A percentile compares a stretch with the other conserved stretches of the same genome.
phyloP scores from a whole-genome alignment of 2,113 vertebrate genomes.

The Pleuronectes platessa region DNA sequence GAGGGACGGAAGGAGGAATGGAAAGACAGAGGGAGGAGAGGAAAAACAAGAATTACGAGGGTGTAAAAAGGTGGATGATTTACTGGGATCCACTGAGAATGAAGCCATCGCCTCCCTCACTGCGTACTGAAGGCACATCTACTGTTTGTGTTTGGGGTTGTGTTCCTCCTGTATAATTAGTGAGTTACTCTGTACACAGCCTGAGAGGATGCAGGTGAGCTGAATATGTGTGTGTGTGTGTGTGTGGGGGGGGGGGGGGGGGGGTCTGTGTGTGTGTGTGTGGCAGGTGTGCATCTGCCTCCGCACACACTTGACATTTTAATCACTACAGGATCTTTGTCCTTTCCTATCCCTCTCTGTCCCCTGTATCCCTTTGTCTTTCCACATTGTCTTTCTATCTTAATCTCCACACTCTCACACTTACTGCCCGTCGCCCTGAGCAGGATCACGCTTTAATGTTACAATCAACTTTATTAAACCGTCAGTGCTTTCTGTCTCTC shows the following conservation, averaged over 20 bases:
- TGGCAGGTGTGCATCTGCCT: constrained; percentile 37
- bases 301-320: constrained; percentile 65
- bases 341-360: constrained; percentile 33
- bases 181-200: constrained; percentile 27
- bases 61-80: constrained; percentile 30
- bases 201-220: constrained; percentile 27
- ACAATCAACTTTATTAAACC: constrained; percentile 51
- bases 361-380: constrained; percentile 29
- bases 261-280: constrained; percentile 9
- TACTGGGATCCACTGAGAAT: constrained; percentile 12
- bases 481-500: constrained; percentile 25
- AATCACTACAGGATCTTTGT: constrained; percentile 62
- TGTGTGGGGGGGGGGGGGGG: background rate
- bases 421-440: constrained; percentile 24
- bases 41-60: background rate
- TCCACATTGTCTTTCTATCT: constrained; percentile 16
- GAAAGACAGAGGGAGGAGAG: background rate
- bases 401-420: constrained; percentile 14
- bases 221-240: background rate
- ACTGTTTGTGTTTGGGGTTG: constrained; percentile 16
- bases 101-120: constrained; percentile 17
- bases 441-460: constrained; percentile 28
- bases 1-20: background rate
- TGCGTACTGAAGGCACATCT: constrained; percentile 12
- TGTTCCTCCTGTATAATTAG: constrained; percentile 46